These are phyloP conservation scores for Labia minor DNA, from an alignment of 2,888 invertebrate species.

Conservation along the genomic window DNA sequence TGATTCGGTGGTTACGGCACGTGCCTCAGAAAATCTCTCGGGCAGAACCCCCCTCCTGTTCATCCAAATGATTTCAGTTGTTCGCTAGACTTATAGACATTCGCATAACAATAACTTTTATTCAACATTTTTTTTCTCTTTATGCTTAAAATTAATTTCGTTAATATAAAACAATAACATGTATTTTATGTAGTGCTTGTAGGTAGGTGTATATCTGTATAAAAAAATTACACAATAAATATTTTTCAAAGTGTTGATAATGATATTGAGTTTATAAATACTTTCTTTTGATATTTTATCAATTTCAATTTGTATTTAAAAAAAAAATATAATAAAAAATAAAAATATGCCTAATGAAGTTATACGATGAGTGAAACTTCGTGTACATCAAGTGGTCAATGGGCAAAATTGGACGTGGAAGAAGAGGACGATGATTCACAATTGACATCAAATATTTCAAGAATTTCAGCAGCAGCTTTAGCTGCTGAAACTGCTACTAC, in stretches of 20 bases:
- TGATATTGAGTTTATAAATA: neutral
- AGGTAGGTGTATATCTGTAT: too few species aligned
- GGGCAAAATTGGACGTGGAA: constrained; percentile 1
- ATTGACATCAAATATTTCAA: neutral
- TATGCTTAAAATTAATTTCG: too few species aligned
- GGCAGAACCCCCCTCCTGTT: neutral
- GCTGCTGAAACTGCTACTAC: neutral
- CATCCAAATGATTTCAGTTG: neutral
- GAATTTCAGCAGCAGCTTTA: neutral
- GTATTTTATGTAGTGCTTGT: too few species aligned
- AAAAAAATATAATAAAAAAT: too few species aligned
- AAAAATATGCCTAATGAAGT: neutral
- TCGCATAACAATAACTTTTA: neutral
- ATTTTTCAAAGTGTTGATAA: neutral
- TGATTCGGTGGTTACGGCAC: neutral
- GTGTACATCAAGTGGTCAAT: neutral
- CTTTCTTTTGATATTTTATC: too few species aligned
- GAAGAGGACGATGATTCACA: neutral
- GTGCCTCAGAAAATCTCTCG: neutral
- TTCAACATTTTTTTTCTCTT: too few species aligned
- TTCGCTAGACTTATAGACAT: neutral
- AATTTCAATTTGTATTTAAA: too few species aligned
- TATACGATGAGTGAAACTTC: neutral
- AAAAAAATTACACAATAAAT: neutral
- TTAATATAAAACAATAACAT: too few species aligned